Evolutionary conservation across 2,113 vertebrate species (phyloP), one percentile per base, ranked within the genome.

Genomic region (Sporophila hypoxantha): DNA sequence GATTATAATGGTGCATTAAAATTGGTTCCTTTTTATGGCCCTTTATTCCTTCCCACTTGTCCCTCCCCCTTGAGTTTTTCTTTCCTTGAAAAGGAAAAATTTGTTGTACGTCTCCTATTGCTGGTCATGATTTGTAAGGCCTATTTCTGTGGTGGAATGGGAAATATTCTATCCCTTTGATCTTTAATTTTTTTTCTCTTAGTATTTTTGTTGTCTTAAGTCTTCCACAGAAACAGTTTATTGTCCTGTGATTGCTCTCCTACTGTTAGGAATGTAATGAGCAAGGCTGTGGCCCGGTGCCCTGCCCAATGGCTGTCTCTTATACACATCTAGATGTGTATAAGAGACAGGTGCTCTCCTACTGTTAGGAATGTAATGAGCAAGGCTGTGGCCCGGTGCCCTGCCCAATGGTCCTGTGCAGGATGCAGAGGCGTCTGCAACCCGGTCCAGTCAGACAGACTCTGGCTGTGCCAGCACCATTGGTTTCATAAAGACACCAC

Each of bases 381-480:
- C 3, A 3, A 68, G 62, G 14, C 44, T 26, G 57, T 57, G 74
- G 34, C 70, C 55, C 19, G 15, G 37, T 2, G 1, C 19, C 4
- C 6, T 36, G 60, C 13, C 36, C 25, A 29, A 1, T 49, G 9
- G 17, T 44, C 74, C 57, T 34, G 30, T 0, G 1, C 75, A 46
- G 87, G 52, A 18, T 41, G 9, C 0, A 0, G 55, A 65, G 70
- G 56, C 0, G 0, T 64, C 62, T 85, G 89, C 73, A 87, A 42
- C 42, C 29, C 0, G 4, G 46, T n/a, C 73, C 26, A 0, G 0
- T 4, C 8, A 2, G 42, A 23, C 4, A 0, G 55, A 19, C n/a
- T 37, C 41, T 2, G 4, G 22, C 76, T 9, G 0, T n/a, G 56
- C 55, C 56, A 50, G 52, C 0, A 0, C 34, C 3, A 1, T 3